These are phyloP conservation scores for Rhineura floridana DNA, from an alignment of 2,113 vertebrate species.

Conservation along the genomic window DNA sequence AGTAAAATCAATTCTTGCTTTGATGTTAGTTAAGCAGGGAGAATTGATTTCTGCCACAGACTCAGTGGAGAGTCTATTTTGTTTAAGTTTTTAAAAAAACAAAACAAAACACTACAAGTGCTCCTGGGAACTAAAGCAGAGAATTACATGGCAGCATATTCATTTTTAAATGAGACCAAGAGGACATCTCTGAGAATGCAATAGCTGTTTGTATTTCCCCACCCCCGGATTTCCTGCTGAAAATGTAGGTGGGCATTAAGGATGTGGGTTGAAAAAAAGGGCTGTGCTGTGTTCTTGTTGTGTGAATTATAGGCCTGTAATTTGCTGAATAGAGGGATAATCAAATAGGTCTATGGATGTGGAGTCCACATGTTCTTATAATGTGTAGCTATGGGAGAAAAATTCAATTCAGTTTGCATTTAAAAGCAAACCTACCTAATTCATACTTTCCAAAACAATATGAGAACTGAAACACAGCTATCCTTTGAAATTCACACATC, in stretches of 20 bases:
- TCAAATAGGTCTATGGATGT: background rate
- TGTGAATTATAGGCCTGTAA: background rate
- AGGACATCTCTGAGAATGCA: background rate
- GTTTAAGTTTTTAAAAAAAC: constrained; percentile 39
- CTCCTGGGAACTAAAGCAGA: background rate
- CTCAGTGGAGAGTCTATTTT: constrained; percentile 29
- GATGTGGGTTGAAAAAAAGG: background rate
- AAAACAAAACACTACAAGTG: background rate
- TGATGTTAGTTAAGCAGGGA: constrained; percentile 53
- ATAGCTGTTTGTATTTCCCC: background rate
- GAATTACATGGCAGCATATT: background rate
- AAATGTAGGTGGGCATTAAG: background rate
- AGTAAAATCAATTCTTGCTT: constrained; percentile 54
- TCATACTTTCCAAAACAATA: too few relatives aligned
- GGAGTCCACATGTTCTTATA: background rate
- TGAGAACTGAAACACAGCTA: too few relatives aligned
- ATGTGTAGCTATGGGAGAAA: background rate
- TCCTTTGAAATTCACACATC: too few relatives aligned
- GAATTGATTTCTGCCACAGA: constrained; percentile 58
- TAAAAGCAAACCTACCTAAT: too few relatives aligned
- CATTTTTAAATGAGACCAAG: constrained; percentile 15
- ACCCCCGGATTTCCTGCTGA: background rate
- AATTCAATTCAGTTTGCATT: too few relatives aligned
- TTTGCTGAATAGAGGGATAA: background rate
- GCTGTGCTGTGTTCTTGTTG: background rate